Conservation (phyloP, 1,140 invertebrate genomes). For the Prorops nasuta region DNA sequence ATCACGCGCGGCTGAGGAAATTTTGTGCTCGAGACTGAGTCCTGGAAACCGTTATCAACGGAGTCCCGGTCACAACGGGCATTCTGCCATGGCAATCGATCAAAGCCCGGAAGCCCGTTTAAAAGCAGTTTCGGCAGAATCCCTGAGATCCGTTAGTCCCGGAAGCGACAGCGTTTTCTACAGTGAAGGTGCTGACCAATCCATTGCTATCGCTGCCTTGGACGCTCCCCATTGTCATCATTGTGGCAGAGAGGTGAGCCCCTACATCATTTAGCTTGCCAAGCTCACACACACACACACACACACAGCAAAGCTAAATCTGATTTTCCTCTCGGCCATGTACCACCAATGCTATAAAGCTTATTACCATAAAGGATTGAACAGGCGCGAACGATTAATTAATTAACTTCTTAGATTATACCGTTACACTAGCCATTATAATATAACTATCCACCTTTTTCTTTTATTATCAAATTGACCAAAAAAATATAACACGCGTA, state of each 20-base stretch:
- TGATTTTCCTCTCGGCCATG: too few relatives aligned
- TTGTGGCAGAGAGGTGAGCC: constrained; percentile 72
- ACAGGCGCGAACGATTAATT: too few relatives aligned
- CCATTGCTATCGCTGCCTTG: constrained; percentile 29
- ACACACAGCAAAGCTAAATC: too few relatives aligned
- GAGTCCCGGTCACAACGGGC: constrained; percentile 46
- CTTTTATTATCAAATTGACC: too few relatives aligned
- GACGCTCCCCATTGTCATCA: constrained; percentile 67
- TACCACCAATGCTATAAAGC: too few relatives aligned
- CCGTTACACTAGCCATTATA: too few relatives aligned
- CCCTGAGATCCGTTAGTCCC: constrained; percentile 78
- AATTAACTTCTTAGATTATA: too few relatives aligned
- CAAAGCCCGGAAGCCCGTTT: constrained; percentile 58
- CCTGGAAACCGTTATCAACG: constrained; percentile 43
- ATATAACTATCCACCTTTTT: too few relatives aligned
- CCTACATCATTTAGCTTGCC: too few relatives aligned
- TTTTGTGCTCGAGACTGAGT: constrained; percentile 40
- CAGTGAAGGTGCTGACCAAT: constrained; percentile 68
- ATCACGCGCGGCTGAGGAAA: constrained; percentile 61
- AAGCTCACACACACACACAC: too few relatives aligned
- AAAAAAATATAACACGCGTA: too few relatives aligned
- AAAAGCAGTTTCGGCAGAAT: constrained; percentile 82
- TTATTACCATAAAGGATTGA: too few relatives aligned
- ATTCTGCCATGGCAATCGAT: constrained; percentile 45
- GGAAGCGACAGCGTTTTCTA: constrained; percentile 88